These are phyloP conservation scores for Tragulus kanchil DNA, from an alignment of 2,113 vertebrate genomes.

Conservation along the genomic window DNA sequence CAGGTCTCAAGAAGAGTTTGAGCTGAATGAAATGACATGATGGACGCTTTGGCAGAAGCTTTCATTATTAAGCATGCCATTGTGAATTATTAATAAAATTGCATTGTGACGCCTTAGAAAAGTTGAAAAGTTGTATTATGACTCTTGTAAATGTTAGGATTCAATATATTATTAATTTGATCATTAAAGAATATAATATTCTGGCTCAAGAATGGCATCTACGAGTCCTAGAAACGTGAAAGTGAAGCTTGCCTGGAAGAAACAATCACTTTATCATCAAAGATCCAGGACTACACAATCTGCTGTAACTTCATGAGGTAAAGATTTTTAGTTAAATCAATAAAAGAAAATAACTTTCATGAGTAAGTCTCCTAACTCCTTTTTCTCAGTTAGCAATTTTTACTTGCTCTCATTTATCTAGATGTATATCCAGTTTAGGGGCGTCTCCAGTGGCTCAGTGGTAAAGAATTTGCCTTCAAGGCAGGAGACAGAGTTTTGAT, in stretches of 20 bases:
- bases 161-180: slow-evolving; percentile 75
- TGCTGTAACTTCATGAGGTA: not conserved
- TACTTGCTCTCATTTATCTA: not conserved
- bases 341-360: not conserved
- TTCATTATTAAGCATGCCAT: slow-evolving; percentile 84
- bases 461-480: not conserved
- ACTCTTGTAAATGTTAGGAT: slow-evolving; percentile 65
- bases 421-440: not conserved
- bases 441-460: not conserved
- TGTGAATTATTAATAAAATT: slow-evolving; percentile 85
- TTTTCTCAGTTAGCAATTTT: not conserved
- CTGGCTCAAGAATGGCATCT: not conserved
- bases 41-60: slow-evolving; percentile 77
- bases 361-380: not conserved
- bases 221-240: not conserved
- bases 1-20: slow-evolving; percentile 67
- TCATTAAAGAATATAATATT: too few species aligned
- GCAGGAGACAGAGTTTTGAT: too few species aligned
- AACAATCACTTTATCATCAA: not conserved
- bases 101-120: slow-evolving; percentile 73
- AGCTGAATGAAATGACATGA: slow-evolving; percentile 73
- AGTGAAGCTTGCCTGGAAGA: not conserved
- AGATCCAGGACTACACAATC: not conserved
- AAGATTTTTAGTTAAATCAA: not conserved
- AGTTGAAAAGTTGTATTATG: slow-evolving; percentile 72